Conservation (phyloP, 1,140 invertebrate genomes). For the Lepidurus arcticus region DNA sequence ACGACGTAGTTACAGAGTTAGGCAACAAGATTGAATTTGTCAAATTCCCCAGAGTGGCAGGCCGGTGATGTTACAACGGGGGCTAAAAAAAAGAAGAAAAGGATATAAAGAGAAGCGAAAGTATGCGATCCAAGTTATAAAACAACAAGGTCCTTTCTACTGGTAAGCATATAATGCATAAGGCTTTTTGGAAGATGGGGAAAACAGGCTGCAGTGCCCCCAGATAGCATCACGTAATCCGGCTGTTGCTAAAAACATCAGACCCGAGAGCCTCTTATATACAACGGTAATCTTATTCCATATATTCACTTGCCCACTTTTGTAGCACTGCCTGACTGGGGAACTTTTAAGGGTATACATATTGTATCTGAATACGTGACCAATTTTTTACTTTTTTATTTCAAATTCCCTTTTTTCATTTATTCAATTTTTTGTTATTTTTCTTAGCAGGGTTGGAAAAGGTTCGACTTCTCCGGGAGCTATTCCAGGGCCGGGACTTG, state of each 20-base stretch:
- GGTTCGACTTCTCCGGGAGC: background rate
- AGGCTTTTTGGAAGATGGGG: constrained; percentile 6
- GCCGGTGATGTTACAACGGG: background rate
- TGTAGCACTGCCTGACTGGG: background rate
- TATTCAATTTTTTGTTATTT: background rate
- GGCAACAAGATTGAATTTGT: constrained; percentile 22
- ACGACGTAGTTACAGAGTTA: constrained; percentile 20
- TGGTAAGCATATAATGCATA: constrained; percentile 19
- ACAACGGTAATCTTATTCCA: constrained; percentile 1
- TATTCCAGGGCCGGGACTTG: background rate
- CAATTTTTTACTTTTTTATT: background rate
- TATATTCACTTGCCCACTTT: background rate
- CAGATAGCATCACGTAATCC: constrained; percentile 14
- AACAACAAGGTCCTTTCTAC: constrained; percentile 5
- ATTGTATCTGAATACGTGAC: background rate
- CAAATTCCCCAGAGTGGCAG: constrained; percentile 8
- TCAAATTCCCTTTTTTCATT: background rate
- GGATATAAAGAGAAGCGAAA: background rate
- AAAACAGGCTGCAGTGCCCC: background rate
- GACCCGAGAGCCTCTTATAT: background rate
- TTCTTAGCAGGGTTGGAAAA: background rate
- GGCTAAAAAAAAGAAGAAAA: background rate
- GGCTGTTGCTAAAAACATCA: constrained; percentile 8
- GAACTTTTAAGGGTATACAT: too few relatives aligned
- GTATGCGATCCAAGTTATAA: constrained; percentile 1